Conservation (phyloP, 2,888 invertebrate genomes). For the Sinhomidia bicolor region DNA sequence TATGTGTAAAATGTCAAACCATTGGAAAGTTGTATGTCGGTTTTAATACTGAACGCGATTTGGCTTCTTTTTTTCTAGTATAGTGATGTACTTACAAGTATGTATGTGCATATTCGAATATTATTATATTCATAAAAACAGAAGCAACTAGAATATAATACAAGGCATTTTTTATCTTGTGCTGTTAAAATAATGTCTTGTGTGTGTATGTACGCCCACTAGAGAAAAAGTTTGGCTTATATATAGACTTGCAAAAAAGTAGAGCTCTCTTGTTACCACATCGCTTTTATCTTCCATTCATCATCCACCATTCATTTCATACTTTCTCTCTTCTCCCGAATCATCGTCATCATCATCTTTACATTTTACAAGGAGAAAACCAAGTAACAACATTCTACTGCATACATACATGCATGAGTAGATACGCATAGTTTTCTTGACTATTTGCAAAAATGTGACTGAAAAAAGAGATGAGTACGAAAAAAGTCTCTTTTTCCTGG, state of each 20-base stretch:
- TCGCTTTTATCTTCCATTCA: slow-evolving; percentile 64
- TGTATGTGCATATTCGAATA: background rate
- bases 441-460: background rate
- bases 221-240: background rate
- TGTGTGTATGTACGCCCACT: background rate
- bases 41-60: too few relatives aligned
- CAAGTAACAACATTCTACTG: background rate
- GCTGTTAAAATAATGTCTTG: background rate
- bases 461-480: slow-evolving; percentile 25
- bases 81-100: too few relatives aligned
- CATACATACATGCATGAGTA: too few relatives aligned
- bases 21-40: slow-evolving; percentile 1
- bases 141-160: too few relatives aligned
- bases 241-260: background rate
- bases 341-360: slow-evolving; percentile 36
- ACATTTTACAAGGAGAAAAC: background rate
- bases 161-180: background rate
- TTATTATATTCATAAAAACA: background rate
- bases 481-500: background rate
- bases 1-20: slow-evolving; percentile 43
- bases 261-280: slow-evolving; percentile 21
- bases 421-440: background rate
- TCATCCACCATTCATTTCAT: slow-evolving; percentile 61
- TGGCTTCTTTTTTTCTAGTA: too few relatives aligned
- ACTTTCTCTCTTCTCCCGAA: slow-evolving; percentile 40